A percentile compares a stretch with the other conserved stretches of the same genome.
Conservation (phyloP, 2,113 vertebrate species). For the Triplophysa tibetana region DNA sequence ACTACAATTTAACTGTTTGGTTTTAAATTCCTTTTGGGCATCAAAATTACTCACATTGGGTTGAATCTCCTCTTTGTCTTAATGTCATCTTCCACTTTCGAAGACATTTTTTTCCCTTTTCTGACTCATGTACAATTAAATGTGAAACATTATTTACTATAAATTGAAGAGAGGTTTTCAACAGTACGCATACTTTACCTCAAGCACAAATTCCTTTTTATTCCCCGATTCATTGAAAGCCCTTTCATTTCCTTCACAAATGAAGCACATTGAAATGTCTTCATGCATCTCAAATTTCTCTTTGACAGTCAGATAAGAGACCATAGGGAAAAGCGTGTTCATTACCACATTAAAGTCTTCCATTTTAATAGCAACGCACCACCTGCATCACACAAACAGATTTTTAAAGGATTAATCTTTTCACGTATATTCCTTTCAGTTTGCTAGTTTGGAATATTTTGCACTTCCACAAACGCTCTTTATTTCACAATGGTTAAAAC, state of each 20-base stretch:
- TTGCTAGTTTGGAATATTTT: not conserved
- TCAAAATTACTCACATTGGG: too few relatives aligned
- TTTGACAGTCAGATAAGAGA: not conserved
- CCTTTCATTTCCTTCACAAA: not conserved
- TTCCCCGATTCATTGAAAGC: not conserved
- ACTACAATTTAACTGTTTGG: too few relatives aligned
- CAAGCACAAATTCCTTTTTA: too few relatives aligned
- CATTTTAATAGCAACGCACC: not conserved
- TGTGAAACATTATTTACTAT: too few relatives aligned
- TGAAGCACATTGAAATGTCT: not conserved
- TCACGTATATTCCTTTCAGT: constrained; percentile 2
- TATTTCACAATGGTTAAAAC: not conserved
- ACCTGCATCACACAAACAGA: not conserved
- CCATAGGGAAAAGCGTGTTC: not conserved
- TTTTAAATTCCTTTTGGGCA: too few relatives aligned
- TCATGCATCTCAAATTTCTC: not conserved
- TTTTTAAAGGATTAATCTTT: not conserved
- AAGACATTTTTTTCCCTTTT: too few relatives aligned
- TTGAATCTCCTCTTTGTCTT: too few relatives aligned
- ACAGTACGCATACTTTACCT: too few relatives aligned
- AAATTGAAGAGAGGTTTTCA: too few relatives aligned
- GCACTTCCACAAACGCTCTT: not conserved
- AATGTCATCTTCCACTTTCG: too few relatives aligned
- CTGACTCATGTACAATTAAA: too few relatives aligned
- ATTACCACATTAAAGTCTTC: constrained; percentile 18